Evolutionary conservation across 1,140 invertebrate species (phyloP).

Genomic region (Andrena cerasifolii): DNA sequence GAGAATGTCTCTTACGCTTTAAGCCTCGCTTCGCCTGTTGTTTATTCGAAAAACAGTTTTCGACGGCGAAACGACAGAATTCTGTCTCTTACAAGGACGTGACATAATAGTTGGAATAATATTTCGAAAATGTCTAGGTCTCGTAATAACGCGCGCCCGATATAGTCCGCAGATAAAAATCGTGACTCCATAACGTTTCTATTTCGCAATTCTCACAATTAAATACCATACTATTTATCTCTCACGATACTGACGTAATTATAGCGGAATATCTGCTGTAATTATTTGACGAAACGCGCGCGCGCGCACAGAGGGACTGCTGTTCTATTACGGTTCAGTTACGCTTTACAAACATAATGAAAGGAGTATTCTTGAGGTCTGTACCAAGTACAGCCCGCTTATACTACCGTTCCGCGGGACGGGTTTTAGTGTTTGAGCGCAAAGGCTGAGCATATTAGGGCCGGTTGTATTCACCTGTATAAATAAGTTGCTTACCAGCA

Average conservation of each 20-base stretch:
- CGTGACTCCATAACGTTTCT: not conserved
- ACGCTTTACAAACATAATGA: not conserved
- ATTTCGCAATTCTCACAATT: slow-evolving; percentile 8
- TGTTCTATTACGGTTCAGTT: slow-evolving; percentile 41
- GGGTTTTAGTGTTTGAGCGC: slow-evolving; percentile 1
- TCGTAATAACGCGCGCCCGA: too few relatives aligned
- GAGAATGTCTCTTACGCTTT: too few relatives aligned
- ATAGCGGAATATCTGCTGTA: not conserved
- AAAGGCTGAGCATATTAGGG: slow-evolving; percentile 24
- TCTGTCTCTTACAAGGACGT: too few relatives aligned
- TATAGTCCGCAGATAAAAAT: too few relatives aligned
- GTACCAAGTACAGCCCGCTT: not conserved
- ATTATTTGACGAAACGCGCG: slow-evolving; percentile 19
- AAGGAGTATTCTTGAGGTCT: slow-evolving; percentile 18
- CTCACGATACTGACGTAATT: not conserved
- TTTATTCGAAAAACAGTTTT: too few relatives aligned
- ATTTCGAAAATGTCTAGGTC: too few relatives aligned
- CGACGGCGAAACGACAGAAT: too few relatives aligned
- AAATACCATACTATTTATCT: not conserved
- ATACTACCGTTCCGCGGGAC: not conserved
- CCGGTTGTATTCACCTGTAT: slow-evolving; percentile 47
- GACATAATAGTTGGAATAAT: too few relatives aligned
- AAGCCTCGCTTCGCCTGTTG: too few relatives aligned
- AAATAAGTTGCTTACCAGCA: slow-evolving; percentile 37
- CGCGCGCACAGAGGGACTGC: not conserved